Percentiles rank a stretch among this genome's conserved stretches.
Evolutionary conservation across 2,797 vertebrate species (phyloP).

Genomic region (Falco columbarius): DNA sequence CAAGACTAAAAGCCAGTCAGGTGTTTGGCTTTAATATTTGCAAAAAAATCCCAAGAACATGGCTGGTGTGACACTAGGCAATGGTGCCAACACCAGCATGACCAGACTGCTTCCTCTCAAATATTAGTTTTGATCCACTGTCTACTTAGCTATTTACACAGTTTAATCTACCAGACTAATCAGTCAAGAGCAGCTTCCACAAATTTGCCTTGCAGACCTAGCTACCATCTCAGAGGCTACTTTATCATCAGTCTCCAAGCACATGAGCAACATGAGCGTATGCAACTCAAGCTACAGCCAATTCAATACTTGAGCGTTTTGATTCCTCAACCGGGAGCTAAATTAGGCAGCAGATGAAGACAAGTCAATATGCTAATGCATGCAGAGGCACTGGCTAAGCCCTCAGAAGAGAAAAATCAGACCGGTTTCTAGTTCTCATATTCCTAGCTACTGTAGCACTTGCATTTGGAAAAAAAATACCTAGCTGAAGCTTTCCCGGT

Average conservation of each 20-base stretch:
- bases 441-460: neutral
- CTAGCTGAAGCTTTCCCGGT: neutral
- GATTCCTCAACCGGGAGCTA: neutral
- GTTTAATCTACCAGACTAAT: neutral
- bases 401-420: neutral
- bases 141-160: neutral
- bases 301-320: fast-evolving
- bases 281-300: fast-evolving
- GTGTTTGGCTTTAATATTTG: too few relatives aligned
- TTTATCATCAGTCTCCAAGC: neutral
- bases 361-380: fast-evolving
- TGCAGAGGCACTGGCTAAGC: neutral
- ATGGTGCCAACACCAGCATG: neutral
- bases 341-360: neutral
- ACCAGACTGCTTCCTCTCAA: neutral
- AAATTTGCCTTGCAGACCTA: neutral
- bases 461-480: neutral
- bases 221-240: neutral
- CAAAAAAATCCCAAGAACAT: too few relatives aligned
- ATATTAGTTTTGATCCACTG: neutral
- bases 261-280: neutral
- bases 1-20: neutral
- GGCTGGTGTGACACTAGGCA: neutral
- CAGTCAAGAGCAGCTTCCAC: neutral
- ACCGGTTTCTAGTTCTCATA: neutral